These are phyloP conservation scores for Xenopus laevis DNA, from an alignment of 2,113 vertebrate species.

Conservation along the genomic window DNA sequence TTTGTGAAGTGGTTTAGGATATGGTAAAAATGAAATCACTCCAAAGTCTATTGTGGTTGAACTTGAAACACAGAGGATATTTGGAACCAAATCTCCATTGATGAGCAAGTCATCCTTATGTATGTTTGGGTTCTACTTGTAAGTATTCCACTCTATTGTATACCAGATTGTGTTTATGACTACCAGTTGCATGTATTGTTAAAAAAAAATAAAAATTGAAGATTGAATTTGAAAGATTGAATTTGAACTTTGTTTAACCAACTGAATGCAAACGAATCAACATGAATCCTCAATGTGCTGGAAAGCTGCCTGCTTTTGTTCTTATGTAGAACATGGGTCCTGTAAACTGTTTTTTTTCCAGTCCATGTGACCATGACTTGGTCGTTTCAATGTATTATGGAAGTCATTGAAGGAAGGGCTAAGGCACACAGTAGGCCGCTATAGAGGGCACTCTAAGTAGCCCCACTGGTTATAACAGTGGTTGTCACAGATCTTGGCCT, in stretches of 20 bases:
- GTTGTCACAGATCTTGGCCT: too few species aligned
- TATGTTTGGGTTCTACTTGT: conserved; percentile 86
- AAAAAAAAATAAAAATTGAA: not conserved
- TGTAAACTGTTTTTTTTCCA: too few species aligned
- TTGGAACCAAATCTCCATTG: conserved; percentile 90
- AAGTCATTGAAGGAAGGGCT: too few species aligned
- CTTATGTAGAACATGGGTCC: too few species aligned
- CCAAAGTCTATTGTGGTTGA: conserved; percentile 89
- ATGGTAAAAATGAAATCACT: conserved; percentile 82
- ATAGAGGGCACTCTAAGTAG: too few species aligned
- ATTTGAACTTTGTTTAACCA: not conserved
- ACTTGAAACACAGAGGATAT: conserved; percentile 92
- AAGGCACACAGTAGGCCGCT: too few species aligned
- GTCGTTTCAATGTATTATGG: too few species aligned
- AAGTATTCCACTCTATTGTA: conserved; percentile 91
- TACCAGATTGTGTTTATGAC: conserved; percentile 67
- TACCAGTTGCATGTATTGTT: conserved; percentile 79
- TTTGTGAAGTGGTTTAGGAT: conserved; percentile 92
- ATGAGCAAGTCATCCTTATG: conserved; percentile 91
- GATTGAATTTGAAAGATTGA: not conserved
- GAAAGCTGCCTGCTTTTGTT: too few species aligned
- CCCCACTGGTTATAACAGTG: too few species aligned
- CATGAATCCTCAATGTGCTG: not conserved
- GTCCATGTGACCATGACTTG: too few species aligned
- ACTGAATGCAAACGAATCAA: not conserved